A percentile compares a stretch with the other conserved stretches of the same genome.
Conservation (phyloP, 1,140 invertebrate species). For the Drosophila fuyamai region DNA sequence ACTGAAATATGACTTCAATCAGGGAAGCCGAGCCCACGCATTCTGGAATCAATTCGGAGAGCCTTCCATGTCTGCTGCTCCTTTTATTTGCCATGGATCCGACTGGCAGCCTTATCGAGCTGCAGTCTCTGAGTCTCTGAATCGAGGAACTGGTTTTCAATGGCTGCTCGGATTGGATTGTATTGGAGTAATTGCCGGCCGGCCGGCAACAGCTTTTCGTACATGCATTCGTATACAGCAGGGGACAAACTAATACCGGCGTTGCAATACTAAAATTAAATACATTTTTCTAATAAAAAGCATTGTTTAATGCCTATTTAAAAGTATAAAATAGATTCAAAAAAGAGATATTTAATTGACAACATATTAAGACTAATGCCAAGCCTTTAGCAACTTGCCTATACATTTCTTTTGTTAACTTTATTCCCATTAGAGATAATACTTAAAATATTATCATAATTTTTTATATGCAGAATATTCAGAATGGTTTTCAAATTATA, state of each 20-base stretch:
- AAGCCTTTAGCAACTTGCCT: no score
- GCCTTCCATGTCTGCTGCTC: constrained; percentile 24
- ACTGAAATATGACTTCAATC: constrained; percentile 45
- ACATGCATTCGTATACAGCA: constrained; percentile 5
- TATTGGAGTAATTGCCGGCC: constrained; percentile 29
- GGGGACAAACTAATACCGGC: background rate
- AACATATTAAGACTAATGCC: no score
- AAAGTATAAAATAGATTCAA: no score
- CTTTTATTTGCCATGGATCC: constrained; percentile 17
- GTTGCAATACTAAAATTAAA: background rate
- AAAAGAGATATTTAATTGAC: no score
- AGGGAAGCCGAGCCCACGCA: constrained; percentile 45
- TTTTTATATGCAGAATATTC: background rate
- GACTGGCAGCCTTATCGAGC: constrained; percentile 26
- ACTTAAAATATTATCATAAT: no score
- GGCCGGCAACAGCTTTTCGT: constrained; percentile 42
- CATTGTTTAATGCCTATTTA: no score
- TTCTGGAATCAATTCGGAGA: constrained; percentile 11
- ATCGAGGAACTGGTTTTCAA: constrained; percentile 45
- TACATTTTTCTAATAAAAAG: background rate
- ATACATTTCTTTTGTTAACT: no score
- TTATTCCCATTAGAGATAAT: no score
- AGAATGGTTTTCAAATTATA: background rate
- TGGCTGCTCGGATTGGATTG: constrained; percentile 27
- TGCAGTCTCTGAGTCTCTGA: constrained; percentile 24